phyloP scores from a whole-genome alignment of 2,888 invertebrate species.

The Synanthedon andrenaeformis region DNA sequence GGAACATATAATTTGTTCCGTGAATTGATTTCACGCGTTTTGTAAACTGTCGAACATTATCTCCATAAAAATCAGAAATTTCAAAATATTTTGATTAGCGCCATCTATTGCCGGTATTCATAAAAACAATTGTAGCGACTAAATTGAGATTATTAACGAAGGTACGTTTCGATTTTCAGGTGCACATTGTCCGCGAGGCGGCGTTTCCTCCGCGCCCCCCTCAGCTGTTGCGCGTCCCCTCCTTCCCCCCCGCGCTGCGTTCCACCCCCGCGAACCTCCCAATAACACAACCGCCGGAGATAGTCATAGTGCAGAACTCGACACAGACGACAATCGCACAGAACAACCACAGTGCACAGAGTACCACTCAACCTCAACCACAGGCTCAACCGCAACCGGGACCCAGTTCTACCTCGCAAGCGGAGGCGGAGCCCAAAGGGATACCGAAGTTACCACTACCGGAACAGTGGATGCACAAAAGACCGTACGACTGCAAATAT shows the following conservation, averaged over 20 bases:
- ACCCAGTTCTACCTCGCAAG: neutral
- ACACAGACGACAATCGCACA: slow-evolving; percentile 19
- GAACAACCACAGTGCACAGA: slow-evolving; percentile 8
- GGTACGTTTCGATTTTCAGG: slow-evolving; percentile 25
- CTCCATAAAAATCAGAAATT: too few relatives aligned
- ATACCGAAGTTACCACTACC: slow-evolving; percentile 51
- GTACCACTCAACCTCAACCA: slow-evolving; percentile 9
- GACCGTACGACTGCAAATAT: slow-evolving; percentile 51
- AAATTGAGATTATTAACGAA: too few relatives aligned
- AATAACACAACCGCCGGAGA: neutral
- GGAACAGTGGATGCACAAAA: slow-evolving; percentile 58
- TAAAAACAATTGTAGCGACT: too few relatives aligned
- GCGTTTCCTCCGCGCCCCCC: slow-evolving; percentile 13
- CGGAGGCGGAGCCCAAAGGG: slow-evolving; percentile 20
- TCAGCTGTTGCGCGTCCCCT: slow-evolving; percentile 11
- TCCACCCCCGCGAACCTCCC: slow-evolving; percentile 2
- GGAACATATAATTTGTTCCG: too few relatives aligned
- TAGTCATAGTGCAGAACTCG: slow-evolving; percentile 5
- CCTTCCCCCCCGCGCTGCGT: slow-evolving; percentile 15
- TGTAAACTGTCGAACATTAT: too few relatives aligned
- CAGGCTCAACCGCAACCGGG: slow-evolving; percentile 2
- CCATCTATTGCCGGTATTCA: too few relatives aligned
- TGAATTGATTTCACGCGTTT: too few relatives aligned
- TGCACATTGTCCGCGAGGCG: slow-evolving; percentile 44
- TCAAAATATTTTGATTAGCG: too few relatives aligned